Base-by-base conservation (phyloP, 2,888 invertebrate genomes). In the Meta bourneti region DNA sequence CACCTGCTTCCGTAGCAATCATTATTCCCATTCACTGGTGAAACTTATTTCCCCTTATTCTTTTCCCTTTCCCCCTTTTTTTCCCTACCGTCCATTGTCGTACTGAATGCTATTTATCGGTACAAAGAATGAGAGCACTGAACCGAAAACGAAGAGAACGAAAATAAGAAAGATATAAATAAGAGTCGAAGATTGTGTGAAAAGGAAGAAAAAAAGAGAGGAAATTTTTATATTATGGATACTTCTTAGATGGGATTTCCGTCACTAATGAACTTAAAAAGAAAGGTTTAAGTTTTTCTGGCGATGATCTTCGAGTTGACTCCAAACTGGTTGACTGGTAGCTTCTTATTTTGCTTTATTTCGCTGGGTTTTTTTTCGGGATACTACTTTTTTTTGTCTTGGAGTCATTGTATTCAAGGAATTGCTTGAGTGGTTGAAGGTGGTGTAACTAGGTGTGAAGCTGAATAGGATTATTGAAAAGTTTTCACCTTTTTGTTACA, bases 301-400 rank as follows among this genome's bases (percentile, higher is more conserved):
- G 34, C 34, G 34, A 34, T 34, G 34, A 34, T 34, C 34, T 34
- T 34, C 34, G 34, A 34, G 34, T 34, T 34, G 34, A 34, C 34
- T 34, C 34, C 1, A 34, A 34, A 34, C 34, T 34, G 34, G 34
- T 34, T 34, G 34, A 34, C 34, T 34, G 34, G 34, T 34, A 34
- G 34, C 4, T 34, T 34, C 34, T 34, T 34, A 34, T 34, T 34
- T 34, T 34, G 1, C 34, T 34, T 34, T 34, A 34, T 34, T 34
- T 34, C 34, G 1, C 34, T 34, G 1, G 34, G 34, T 34, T 34
- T 61, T 61, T 61, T 61, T 61, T 11, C 61, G 61, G 0, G 61
- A 61, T 61, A 61, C 61, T 61, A 61, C 61, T 61, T 61, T 61
- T 61, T 61, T 61, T 61, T 61, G 61, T 61, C 61, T 61, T 61